Base-by-base conservation (phyloP, 1,140 invertebrate species). In the Aethina tumida region DNA sequence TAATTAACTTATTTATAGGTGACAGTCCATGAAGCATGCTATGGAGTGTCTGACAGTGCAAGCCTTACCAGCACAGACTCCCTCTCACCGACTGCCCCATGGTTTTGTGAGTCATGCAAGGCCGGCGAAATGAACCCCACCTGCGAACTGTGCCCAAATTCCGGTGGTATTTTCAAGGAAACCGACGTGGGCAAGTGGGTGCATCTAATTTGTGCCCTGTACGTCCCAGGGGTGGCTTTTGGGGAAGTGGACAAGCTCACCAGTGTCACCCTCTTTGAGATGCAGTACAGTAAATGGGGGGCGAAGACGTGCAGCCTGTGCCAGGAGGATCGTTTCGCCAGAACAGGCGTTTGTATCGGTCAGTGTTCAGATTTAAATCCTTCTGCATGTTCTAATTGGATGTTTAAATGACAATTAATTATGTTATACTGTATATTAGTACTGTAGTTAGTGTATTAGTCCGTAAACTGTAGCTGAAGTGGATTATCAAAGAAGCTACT, bases 61-160 rank as follows among this genome's bases (percentile, higher is more conserved):
- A 94, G 90, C 67, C 77, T 91, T 39, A 84, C 84, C 2, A 91
- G 86, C 57, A 88, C 85, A 10, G 82, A 85, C 35, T 96, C 91
- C 5, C 81, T 89, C 1, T 87, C 86, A 31, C 91, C 90, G 21
- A 97, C 92, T 1, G 92, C 94, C 49, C 93, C 93, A 0, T 97
- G 94, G 94, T 97, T 97, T 64, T 97, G 93, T 68, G 93, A 97
- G 66, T 86, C 91, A n/a, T 97, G 94, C 52, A 90, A 89, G 56
- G 90, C 89, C 24, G 89, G 89, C 2, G 75, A 88, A 5, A 77
- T 73, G 16, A 81, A 86, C 64, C 90, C 92, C 1, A 73, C 71
- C 10, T 93, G 89, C 62, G 88, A 93, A 65, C 63, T 94, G 5
- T 94, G 89, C 59, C 88, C 90, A 3, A 84, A 84, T 60, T 70